These are phyloP conservation scores for Triplophysa yarkandensis DNA, from an alignment of 2,797 vertebrate species.

Conservation along the genomic window DNA sequence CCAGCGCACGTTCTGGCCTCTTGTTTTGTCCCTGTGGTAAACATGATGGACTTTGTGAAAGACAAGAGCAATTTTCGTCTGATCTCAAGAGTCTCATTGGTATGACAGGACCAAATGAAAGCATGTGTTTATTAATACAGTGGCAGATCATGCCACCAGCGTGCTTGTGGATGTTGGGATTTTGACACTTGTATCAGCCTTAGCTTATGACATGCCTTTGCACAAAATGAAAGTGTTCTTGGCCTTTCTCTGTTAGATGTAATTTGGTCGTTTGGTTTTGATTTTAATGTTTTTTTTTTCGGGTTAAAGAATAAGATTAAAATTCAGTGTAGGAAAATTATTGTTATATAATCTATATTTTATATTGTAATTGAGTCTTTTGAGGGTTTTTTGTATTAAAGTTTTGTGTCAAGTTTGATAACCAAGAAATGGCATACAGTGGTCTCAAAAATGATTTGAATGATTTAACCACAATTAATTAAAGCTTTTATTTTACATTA, in stretches of 20 bases:
- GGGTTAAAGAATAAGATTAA: background rate
- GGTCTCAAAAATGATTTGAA: too few species aligned
- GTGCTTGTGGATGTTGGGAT: slow-evolving; percentile 46
- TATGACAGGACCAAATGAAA: slow-evolving; percentile 80
- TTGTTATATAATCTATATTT: background rate
- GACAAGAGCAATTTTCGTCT: slow-evolving; percentile 80
- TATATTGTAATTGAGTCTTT: too few species aligned
- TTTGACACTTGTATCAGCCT: slow-evolving; percentile 78
- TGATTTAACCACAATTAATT: too few species aligned
- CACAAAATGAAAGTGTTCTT: slow-evolving; percentile 62
- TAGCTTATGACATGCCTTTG: slow-evolving; percentile 52
- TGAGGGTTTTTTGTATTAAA: background rate
- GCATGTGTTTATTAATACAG: slow-evolving; percentile 75
- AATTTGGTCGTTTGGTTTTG: background rate
- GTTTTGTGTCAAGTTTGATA: too few species aligned
- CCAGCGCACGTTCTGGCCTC: slow-evolving; percentile 67
- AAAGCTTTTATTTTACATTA: too few species aligned
- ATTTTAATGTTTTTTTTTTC: background rate
- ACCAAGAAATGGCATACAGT: too few species aligned
- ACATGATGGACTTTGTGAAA: slow-evolving; percentile 72
- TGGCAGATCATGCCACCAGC: slow-evolving; percentile 32
- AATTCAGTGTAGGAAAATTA: background rate
- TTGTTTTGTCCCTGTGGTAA: slow-evolving; percentile 68
- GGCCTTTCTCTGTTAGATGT: background rate
- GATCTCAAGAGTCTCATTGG: slow-evolving; percentile 76